Conservation (phyloP, 1,140 invertebrate species). For the Littorina saxatilis region DNA sequence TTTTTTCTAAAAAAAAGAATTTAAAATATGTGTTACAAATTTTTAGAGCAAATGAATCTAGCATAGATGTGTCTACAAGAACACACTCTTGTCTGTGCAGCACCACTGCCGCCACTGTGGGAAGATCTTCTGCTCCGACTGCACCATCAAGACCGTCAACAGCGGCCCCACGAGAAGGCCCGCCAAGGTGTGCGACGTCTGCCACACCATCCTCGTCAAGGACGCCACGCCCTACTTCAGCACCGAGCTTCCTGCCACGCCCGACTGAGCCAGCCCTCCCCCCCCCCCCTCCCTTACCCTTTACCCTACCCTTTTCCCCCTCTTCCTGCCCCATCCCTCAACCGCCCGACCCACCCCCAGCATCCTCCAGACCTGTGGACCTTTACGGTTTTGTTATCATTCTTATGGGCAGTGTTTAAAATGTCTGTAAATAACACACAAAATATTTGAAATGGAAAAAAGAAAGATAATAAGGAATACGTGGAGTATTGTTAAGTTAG, state of each 20-base stretch:
- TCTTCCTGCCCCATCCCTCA: not conserved
- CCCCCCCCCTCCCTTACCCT: not conserved
- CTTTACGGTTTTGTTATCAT: no score
- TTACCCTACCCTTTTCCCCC: not conserved
- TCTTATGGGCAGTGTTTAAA: no score
- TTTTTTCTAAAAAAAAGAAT: no score
- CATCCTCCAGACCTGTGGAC: no score
- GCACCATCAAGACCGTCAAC: slow-evolving; percentile 87
- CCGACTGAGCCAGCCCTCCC: slow-evolving; percentile 59
- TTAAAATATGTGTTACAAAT: no score
- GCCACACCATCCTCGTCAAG: slow-evolving; percentile 95
- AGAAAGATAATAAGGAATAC: no score
- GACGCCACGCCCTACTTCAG: slow-evolving; percentile 97
- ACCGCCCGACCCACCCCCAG: not conserved
- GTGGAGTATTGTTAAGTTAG: no score
- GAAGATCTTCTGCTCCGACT: slow-evolving; percentile 93
- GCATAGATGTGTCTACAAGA: no score
- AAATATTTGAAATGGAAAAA: no score
- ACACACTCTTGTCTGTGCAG: no score
- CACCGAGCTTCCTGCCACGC: slow-evolving; percentile 87
- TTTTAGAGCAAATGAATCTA: no score
- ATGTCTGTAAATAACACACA: no score
- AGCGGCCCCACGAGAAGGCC: slow-evolving; percentile 91
- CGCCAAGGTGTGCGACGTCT: slow-evolving; percentile 96
- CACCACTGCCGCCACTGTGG: slow-evolving; percentile 96